A percentile compares a stretch with the other conserved stretches of the same genome.
Conservation (phyloP, 2,797 vertebrate genomes). For the Phaenicophaeus curvirostris region DNA sequence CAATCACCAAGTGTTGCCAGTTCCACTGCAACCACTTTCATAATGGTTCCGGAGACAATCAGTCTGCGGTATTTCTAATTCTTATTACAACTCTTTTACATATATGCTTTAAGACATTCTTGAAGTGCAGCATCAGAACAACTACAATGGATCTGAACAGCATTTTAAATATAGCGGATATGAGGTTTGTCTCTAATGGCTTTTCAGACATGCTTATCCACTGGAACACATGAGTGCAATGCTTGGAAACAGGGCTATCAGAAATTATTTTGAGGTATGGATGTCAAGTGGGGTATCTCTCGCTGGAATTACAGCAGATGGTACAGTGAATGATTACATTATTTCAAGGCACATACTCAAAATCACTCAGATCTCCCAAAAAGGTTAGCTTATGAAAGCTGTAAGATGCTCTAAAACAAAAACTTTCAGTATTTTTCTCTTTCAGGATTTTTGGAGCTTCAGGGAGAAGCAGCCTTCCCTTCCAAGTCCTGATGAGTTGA, state of each 20-base stretch:
- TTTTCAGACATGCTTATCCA: not conserved
- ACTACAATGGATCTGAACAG: not conserved
- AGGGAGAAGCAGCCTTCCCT: not conserved
- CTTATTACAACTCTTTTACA: conserved; percentile 32
- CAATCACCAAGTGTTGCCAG: conserved; percentile 15
- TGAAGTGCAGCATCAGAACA: not conserved
- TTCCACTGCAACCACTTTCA: conserved; percentile 39
- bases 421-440: not conserved
- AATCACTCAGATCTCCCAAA: not conserved
- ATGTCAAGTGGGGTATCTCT: not conserved
- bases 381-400: not conserved
- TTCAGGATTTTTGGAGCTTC: not conserved
- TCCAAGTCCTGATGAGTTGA: not conserved
- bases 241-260: not conserved
- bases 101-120: not conserved
- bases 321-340: not conserved
- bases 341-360: not conserved
- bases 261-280: not conserved
- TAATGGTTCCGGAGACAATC: not conserved
- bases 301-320: conserved; percentile 2
- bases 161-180: not conserved
- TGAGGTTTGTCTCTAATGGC: not conserved
- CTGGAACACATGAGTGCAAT: not conserved
- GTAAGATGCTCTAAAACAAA: not conserved
- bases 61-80: conserved; percentile 24